Evolutionary conservation across 2,113 vertebrate genomes (phyloP), one percentile per base, ranked within the genome.

Genomic region (Noturus placidus): DNA sequence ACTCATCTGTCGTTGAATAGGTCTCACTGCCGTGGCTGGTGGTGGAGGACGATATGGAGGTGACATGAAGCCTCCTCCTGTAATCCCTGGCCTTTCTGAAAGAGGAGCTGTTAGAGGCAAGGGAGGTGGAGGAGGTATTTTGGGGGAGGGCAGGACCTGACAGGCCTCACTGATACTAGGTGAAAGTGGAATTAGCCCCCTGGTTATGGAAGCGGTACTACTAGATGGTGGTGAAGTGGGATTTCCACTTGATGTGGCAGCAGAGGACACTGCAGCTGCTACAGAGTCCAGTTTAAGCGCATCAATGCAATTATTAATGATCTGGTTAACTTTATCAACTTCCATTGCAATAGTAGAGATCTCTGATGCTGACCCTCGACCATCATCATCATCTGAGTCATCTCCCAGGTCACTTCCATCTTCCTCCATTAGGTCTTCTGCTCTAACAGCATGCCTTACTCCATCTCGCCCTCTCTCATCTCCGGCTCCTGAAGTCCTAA

Each of bases 301-400:
- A 79, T 99, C 98, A 20, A 99, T 99, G 92, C 98, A 99, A 81
- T 99, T 99, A 94, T 99, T 99, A 90, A 99, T 99, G 88, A 99
- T 99, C 94, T 99, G 98, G 92, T 99, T 99, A 74, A 99, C 98
- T 85, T 99, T 99, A 95, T 99, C 98, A 82, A 99, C 98, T 93
- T 99, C 98, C 96, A 99, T 99, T 84, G 98, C 98, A 72, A 99
- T 99, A 86, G 98, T 99, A 83, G 98, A 99, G 93, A 99, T 99
- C 92, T 99, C 98, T 1, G 98, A 97, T 1, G 97, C 97, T 1
- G 98, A 99, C 56, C 98, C 98, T 89, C 96, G 96, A 50, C 96
- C 97, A 0, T 99, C 98, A 72, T 99, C 98, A 76, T 95, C 95
- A 88, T 99, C 98, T 1, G 97, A 96, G 87, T 97, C 97, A 4